Evolutionary conservation across 2,888 invertebrate species (phyloP).

Genomic region (Slavum lentiscoides): DNA sequence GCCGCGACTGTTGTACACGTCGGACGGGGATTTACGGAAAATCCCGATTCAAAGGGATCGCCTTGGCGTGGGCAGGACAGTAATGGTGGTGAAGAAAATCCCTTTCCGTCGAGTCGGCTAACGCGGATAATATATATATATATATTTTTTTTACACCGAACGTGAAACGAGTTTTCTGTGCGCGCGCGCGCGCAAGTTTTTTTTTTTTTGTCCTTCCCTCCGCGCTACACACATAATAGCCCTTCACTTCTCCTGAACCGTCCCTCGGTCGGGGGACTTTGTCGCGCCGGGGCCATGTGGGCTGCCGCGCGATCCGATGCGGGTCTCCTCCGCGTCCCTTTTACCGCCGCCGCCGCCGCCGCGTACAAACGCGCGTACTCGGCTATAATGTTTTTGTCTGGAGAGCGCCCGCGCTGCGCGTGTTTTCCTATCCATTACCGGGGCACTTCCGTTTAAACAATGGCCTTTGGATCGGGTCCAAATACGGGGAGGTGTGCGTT

Average conservation of each 20-base stretch:
- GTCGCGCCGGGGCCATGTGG: conserved; percentile 30
- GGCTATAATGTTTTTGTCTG: conserved; percentile 32
- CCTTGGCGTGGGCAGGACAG: no score
- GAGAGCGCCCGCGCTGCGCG: neutral
- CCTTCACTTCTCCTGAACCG: neutral
- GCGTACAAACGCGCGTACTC: no score
- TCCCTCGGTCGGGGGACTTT: neutral
- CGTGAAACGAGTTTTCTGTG: neutral
- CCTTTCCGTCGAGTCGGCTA: neutral
- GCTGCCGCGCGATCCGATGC: conserved; percentile 21
- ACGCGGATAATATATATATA: neutral
- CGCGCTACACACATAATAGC: neutral
- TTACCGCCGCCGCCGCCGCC: neutral
- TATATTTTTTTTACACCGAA: conserved; percentile 5
- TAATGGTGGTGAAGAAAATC: neutral
- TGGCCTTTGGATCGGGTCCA: conserved; percentile 43
- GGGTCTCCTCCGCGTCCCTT: conserved; percentile 4
- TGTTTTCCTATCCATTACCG: conserved; percentile 52
- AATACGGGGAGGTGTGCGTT: neutral
- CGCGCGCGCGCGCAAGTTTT: neutral
- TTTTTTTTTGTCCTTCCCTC: neutral
- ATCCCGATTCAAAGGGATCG: neutral
- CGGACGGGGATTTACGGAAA: neutral
- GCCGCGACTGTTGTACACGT: no score
- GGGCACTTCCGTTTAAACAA: conserved; percentile 47